phyloP scores from a whole-genome alignment of 2,797 vertebrate species.

The Acanthornis magna region DNA sequence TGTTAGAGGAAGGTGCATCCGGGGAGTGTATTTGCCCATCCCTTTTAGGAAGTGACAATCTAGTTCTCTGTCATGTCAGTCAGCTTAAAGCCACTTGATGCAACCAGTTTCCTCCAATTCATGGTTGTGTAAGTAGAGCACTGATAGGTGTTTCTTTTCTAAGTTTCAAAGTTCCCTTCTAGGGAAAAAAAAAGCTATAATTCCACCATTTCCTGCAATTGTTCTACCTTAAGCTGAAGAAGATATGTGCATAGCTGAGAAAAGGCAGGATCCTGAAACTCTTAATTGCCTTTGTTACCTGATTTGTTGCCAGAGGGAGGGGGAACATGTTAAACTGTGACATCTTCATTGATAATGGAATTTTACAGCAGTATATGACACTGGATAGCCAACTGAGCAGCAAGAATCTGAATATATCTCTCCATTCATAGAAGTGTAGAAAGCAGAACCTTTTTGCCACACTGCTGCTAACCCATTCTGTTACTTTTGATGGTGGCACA shows the following conservation, averaged over 20 bases:
- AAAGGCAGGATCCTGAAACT: slow-evolving; percentile 72
- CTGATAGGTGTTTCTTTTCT: slow-evolving; percentile 66
- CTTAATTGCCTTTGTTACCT: slow-evolving; percentile 73
- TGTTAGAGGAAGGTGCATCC: slow-evolving; percentile 72
- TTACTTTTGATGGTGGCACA: not conserved
- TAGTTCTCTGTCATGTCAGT: slow-evolving; percentile 69
- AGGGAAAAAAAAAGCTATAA: slow-evolving; percentile 68
- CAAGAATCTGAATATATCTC: not conserved
- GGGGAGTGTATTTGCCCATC: slow-evolving; percentile 69
- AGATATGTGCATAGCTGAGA: slow-evolving; percentile 65
- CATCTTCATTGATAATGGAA: slow-evolving; percentile 63
- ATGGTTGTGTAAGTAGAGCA: slow-evolving; percentile 65
- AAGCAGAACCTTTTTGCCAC: not conserved
- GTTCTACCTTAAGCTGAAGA: slow-evolving; percentile 77
- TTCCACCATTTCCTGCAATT: slow-evolving; percentile 82
- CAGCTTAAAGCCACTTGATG: slow-evolving; percentile 64
- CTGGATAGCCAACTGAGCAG: not conserved
- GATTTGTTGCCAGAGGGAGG: slow-evolving; percentile 64
- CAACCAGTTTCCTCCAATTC: slow-evolving; percentile 75
- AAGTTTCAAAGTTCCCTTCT: slow-evolving; percentile 73
- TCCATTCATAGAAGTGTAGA: not conserved
- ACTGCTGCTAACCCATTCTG: not conserved
- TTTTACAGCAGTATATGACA: slow-evolving; percentile 64
- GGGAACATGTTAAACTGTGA: not conserved
- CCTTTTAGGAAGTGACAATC: slow-evolving; percentile 73